Evolutionary conservation across 2,113 vertebrate genomes (phyloP).

Genomic region (Prionailurus viverrinus): DNA sequence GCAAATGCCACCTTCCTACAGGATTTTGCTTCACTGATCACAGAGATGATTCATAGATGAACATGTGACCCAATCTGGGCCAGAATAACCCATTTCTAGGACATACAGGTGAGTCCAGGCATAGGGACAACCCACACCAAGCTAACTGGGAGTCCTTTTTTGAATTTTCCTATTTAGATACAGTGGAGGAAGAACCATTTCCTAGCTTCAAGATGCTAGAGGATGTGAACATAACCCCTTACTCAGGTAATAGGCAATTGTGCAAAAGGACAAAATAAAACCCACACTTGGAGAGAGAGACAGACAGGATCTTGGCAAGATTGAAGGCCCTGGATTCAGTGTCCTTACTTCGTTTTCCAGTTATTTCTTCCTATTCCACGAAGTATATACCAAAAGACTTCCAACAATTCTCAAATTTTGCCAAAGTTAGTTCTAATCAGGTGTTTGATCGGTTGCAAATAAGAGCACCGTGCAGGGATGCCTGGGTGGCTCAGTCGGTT

Average conservation of each 20-base stretch:
- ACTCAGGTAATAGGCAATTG: neutral
- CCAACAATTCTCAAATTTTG: neutral
- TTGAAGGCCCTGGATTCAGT: neutral
- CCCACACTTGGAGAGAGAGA: neutral
- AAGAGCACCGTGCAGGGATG: neutral
- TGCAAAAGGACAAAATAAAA: conserved; percentile 31
- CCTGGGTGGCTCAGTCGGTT: too few species aligned
- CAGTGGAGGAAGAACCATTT: neutral
- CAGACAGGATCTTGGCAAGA: neutral
- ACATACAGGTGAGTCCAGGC: neutral
- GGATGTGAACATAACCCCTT: neutral
- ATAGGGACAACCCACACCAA: neutral
- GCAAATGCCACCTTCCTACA: neutral
- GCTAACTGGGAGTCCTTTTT: neutral
- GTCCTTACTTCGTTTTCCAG: neutral
- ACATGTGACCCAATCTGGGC: neutral
- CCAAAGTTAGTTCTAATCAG: conserved; percentile 32
- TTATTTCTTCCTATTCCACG: neutral
- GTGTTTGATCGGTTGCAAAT: conserved; percentile 1
- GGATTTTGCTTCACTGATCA: neutral
- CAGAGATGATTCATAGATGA: neutral
- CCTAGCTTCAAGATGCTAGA: neutral
- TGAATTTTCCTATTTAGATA: neutral
- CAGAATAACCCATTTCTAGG: neutral
- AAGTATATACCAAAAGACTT: neutral